Conservation (phyloP, 2,888 invertebrate genomes). For the Pharmacophagus antenor region DNA sequence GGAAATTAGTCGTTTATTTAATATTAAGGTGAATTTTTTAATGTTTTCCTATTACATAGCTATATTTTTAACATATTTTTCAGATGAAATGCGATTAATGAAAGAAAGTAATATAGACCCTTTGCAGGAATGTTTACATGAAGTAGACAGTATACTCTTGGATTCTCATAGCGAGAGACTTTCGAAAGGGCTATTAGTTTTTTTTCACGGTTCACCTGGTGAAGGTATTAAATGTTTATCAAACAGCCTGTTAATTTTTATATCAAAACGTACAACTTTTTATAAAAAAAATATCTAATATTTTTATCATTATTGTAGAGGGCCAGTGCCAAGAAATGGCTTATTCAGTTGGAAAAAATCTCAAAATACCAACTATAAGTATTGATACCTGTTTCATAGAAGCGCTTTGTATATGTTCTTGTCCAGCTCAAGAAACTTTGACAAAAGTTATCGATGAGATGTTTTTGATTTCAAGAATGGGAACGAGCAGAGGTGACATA, state of each 20-base stretch:
- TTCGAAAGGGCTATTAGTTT: slow-evolving; percentile 61
- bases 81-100: slow-evolving; percentile 61
- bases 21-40: neutral
- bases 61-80: slow-evolving; percentile 11
- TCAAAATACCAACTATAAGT: slow-evolving; percentile 70
- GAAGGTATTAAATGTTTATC: slow-evolving; percentile 51
- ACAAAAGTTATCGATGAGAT: slow-evolving; percentile 54
- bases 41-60: too few relatives aligned
- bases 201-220: slow-evolving; percentile 67
- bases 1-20: neutral
- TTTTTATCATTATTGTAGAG: slow-evolving; percentile 47
- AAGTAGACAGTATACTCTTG: slow-evolving; percentile 40
- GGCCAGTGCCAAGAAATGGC: slow-evolving; percentile 66
- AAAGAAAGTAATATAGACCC: slow-evolving; percentile 59
- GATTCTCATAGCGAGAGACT: slow-evolving; percentile 42
- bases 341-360: slow-evolving; percentile 60
- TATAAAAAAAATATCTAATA: neutral
- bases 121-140: slow-evolving; percentile 52
- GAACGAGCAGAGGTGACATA: slow-evolving; percentile 38
- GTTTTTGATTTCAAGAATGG: slow-evolving; percentile 46
- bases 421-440: slow-evolving; percentile 49
- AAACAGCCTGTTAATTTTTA: neutral
- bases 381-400: slow-evolving; percentile 76
- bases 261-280: neutral
- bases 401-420: slow-evolving; percentile 55